Evolutionary conservation across 2,888 invertebrate genomes (phyloP), one percentile per base, ranked within the genome.

Genomic region (Tachina fera): DNA sequence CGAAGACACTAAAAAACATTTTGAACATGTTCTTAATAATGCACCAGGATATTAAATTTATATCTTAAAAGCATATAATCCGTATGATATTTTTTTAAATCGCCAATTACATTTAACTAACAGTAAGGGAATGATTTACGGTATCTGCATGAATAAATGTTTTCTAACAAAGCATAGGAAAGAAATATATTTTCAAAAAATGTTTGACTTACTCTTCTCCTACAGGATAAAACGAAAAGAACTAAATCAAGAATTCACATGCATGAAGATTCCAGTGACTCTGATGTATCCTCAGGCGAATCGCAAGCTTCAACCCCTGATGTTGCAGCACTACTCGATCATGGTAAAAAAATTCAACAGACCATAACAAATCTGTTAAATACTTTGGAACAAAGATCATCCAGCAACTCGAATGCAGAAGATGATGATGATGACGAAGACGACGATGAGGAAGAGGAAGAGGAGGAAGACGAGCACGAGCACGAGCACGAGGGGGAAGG

Each of bases 231-330:
- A 83, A 22, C 79, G 2, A 83, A 76, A 61, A 79, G 61, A 72
- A 65, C 84, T 13, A 74, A 70, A 56, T 76, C 84, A 39, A 87
- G 87, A 75, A 56, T 77, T 31, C 84, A 86, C 39, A 87, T 87
- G 84, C 87, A 87, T 22, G 90, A 91, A 61, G 91, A 90, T 43
- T 91, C 92, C 5, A 91, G 90, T 68, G 92, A 92, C 87, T 91
- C 92, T 39, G 92, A 92, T 84, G 90, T 91, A 56, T 92, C 92
- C 19, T 89, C 90, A 3, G 90, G 91, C 3, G 92, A 92, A 78
- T 92, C 92, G 8, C 91, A 89, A 75, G 90, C 89, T 63, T 91
- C 91, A 9, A 89, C 91, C 13, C 90, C 91, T 14, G 89, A 89
- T 22, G 75, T 88, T 3, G 75, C 79, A 14, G 87, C 89, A 14